Evolutionary conservation across 2,888 invertebrate species (phyloP).

Genomic region (Conomelus anceps): DNA sequence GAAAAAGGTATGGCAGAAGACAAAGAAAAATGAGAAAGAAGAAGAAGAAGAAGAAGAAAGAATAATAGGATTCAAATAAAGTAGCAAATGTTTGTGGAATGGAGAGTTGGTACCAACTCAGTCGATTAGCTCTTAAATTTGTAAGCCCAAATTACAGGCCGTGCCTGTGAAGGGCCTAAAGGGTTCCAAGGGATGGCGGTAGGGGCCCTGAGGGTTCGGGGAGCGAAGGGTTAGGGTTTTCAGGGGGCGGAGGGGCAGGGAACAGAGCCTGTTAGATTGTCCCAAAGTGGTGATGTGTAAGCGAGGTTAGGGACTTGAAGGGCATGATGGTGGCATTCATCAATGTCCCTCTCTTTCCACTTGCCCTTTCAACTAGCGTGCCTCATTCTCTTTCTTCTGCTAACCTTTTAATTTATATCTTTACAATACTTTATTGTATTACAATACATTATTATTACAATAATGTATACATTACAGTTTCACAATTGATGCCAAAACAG

Average conservation of each 20-base stretch:
- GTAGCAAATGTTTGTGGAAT: neutral
- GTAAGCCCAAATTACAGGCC: neutral
- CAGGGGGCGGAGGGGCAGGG: neutral
- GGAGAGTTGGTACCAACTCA: neutral
- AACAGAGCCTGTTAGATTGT: no score
- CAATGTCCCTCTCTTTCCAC: no score
- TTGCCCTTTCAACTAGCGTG: no score
- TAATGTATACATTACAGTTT: no score
- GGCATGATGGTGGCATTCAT: no score
- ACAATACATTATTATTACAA: no score
- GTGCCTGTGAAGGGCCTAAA: neutral
- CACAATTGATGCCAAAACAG: no score
- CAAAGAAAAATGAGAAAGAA: neutral
- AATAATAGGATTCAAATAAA: neutral
- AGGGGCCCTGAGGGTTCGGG: neutral
- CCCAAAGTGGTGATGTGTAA: no score
- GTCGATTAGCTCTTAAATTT: neutral
- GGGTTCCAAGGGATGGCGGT: neutral
- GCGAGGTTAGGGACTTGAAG: no score
- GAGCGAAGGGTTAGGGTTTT: neutral
- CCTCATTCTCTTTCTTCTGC: no score
- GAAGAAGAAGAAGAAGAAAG: neutral
- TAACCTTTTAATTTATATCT: no score
- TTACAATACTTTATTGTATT: no score
- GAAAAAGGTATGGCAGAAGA: neutral